These are phyloP conservation scores for Psylliodes chrysocephalus DNA, from an alignment of 2,888 invertebrate genomes.

Conservation along the genomic window DNA sequence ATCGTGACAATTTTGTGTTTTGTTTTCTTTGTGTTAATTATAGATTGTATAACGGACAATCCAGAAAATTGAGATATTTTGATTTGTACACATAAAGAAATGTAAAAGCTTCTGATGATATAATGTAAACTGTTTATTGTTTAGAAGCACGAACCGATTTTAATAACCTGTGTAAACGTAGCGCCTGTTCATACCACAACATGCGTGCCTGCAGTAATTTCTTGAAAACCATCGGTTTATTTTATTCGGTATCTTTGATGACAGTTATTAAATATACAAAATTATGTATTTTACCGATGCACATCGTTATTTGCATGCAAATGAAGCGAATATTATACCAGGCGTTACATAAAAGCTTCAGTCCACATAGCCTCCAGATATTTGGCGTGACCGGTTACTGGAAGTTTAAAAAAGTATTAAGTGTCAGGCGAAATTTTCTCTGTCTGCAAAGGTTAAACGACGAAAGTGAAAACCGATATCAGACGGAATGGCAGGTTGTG, in stretches of 20 bases:
- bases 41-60: no score
- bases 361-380: neutral
- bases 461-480: neutral
- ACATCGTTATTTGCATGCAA: neutral
- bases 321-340: constrained; percentile 3
- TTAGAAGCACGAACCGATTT: no score
- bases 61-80: no score
- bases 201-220: no score
- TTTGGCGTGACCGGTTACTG: neutral
- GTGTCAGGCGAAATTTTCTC: neutral
- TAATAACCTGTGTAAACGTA: no score
- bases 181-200: no score
- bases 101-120: no score
- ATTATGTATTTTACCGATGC: neutral
- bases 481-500: neutral
- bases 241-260: neutral
- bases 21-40: no score
- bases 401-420: neutral
- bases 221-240: no score
- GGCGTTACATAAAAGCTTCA: neutral
- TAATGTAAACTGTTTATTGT: no score
- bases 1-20: no score
- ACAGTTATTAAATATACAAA: neutral
- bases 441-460: neutral
- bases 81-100: no score